Base-by-base conservation (phyloP, 2,888 invertebrate genomes). In the Chorisops tibialis region DNA sequence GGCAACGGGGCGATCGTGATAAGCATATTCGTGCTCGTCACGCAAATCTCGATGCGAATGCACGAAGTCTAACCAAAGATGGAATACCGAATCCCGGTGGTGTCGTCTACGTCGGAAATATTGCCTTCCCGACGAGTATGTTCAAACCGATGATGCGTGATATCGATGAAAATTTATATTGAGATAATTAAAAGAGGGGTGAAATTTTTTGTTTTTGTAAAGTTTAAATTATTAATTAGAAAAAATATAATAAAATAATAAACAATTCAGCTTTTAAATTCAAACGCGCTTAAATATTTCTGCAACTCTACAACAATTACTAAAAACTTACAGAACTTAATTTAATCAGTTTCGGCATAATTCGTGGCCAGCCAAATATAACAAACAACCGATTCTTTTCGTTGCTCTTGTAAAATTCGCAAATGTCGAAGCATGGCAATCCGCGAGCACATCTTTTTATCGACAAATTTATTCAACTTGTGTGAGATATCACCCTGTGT, bases 1-100 rank as follows among this genome's bases (percentile, higher is more conserved):
- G 83, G 3, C 83, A 83, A 68, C 81, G 83, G 47, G 83, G 83
- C 0, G 83, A 83, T 71, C 73, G 83, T 9, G 83, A 83, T 65
- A 83, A 83, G 67, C 83, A 83, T 69, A 78, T 82, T 14, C 75
- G 82, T 4, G 82, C 83, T 0, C 80, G 83, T 24, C 83, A 83
- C 70, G 79, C 77, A 0, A 74, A 74, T 62, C 65, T 76, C 35
- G 75, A 78, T 64, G 76, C 72, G 1, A 76, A 76, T 61, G 52
- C 52, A 11, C 45, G 58, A 30, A 50, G 48, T 37, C 14, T 56
- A 2, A 30, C 45, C 2, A 56, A 56, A 35, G 56, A 43, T 16
- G 45, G 56, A 5, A 18, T 45, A 4, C 56, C 43, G 6, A 39
- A 39, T 16, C 43, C 45, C 12, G 56, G 56, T 18, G 45, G 43